Evolutionary conservation across 2,888 invertebrate species (phyloP), one percentile per base, ranked within the genome.

Genomic region (Galerucella calmariensis): DNA sequence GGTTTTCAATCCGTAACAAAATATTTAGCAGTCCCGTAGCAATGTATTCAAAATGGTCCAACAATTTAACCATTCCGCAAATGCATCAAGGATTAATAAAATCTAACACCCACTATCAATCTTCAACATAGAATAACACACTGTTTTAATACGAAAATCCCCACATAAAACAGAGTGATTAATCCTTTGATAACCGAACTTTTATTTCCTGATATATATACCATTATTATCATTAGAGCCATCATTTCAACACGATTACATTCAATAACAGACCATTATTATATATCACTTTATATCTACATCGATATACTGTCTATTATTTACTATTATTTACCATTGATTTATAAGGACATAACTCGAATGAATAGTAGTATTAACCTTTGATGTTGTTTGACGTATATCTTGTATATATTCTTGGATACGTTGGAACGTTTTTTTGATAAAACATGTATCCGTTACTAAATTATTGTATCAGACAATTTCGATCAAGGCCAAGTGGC

Each of bases 271-370:
- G 44, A 41, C 16, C 35, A 63, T 63, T 41, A 63, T 63, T 63
- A 63, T 63, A 63, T 41, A 63, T 41, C 41, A 41, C 63, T 44
- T 44, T 63, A 41, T 41, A 63, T 63, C 44, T 44, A 63, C 16
- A 63, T 14, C 14, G 14, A 16, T 41, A 16, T 41, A 41, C 63
- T 16, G 35, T 41, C 14, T 63, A 61, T 63, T 63, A 44, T 35
- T 62, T 41, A 41, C 35, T 35, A 62, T 35, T n/a, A 62, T 62
- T 62, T 44, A 63, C 35, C 44, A 63, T 63, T 63, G 63, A 63
- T 63, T 63, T 41, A 63, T 63, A 27, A 41, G 44, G 12, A 63
- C 59, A 20, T 24, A 59, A 59, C 35, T 63, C 11, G 63, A 35
- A 63, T 16, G 41, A n/a, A 35, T 41, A 10, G 63, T 16, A 41